phyloP scores from a whole-genome alignment of 2,797 vertebrate species.

The Onychomys leucogaster region DNA sequence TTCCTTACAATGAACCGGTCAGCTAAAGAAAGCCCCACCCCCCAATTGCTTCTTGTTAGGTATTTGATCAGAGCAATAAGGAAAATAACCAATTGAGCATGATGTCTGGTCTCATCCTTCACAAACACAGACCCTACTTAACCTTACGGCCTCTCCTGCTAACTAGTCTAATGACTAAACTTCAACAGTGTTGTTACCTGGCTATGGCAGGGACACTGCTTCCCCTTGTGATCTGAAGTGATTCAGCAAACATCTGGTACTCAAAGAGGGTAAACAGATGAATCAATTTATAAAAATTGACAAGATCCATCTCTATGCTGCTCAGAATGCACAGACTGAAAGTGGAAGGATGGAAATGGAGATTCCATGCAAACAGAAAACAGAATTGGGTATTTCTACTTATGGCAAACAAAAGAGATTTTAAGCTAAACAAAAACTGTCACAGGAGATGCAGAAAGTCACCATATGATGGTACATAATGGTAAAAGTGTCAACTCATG shows the following conservation, averaged over 20 bases:
- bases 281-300: background rate
- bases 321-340: background rate
- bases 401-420: background rate
- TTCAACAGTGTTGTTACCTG: background rate
- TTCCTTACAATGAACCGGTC: background rate
- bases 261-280: background rate
- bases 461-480: background rate
- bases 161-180: background rate
- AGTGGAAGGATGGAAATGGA: background rate
- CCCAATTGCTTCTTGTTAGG: background rate
- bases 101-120: background rate
- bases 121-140: background rate
- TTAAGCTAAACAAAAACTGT: background rate
- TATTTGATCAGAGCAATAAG: background rate
- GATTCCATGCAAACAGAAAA: background rate
- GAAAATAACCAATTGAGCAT: background rate
- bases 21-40: background rate
- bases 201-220: background rate
- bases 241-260: background rate
- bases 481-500: background rate
- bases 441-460: background rate
- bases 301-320: no score
- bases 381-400: background rate
- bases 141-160: no score
- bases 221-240: background rate